Conservation (phyloP, 2,113 vertebrate species). For the Theropithecus gelada region DNA sequence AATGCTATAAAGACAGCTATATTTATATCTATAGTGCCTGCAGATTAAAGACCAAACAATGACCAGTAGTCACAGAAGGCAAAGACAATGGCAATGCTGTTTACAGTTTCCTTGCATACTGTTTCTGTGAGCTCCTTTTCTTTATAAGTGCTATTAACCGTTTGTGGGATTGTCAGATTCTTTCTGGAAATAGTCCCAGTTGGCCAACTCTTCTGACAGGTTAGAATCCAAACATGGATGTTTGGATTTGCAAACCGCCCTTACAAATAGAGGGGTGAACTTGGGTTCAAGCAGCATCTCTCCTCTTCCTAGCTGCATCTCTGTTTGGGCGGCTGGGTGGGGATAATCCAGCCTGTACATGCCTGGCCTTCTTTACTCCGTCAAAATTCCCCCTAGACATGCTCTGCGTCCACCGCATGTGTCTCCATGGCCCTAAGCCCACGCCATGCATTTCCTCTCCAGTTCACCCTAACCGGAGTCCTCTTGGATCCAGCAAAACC, state of each 20-base stretch:
- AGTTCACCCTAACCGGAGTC: background rate
- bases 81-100: conserved; percentile 74
- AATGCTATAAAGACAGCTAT: conserved; percentile 60
- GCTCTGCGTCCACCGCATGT: accelerated
- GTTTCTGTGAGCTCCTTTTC: conserved; percentile 39
- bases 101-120: conserved; percentile 55
- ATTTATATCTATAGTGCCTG: conserved; percentile 62
- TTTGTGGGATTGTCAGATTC: background rate
- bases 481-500: background rate
- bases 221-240: background rate
- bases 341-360: accelerated
- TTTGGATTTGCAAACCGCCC: background rate
- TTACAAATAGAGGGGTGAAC: background rate
- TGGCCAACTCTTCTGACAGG: background rate
- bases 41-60: conserved; percentile 75
- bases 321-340: background rate
- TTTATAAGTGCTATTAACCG: conserved; percentile 64
- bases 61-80: conserved; percentile 62
- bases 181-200: background rate
- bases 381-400: accelerated
- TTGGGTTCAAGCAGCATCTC: accelerated
- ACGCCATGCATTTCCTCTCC: accelerated
- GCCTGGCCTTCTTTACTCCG: background rate
- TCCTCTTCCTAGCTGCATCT: background rate
- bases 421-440: background rate